Evolutionary conservation across 2,113 vertebrate species (phyloP), one percentile per base, ranked within the genome.

Genomic region (Corythornis madagascariensis): DNA sequence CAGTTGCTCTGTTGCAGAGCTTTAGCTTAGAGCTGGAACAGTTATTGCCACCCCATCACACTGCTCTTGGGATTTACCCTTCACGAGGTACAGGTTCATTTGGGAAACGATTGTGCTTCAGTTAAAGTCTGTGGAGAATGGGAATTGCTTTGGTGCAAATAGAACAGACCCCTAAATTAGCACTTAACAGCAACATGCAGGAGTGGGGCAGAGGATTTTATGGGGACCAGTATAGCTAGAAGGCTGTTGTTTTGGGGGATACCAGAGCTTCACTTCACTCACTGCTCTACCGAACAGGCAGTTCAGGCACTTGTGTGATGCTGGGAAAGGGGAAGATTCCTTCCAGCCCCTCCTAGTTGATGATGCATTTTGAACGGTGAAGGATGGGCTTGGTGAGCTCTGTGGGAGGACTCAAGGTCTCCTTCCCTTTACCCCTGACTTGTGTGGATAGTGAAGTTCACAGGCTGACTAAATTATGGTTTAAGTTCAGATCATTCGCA

Each of bases 251-350:
- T 57, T 47, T 2, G 10, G 17, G 33, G 29, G 15, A 13, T 43
- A 10, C 15, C 6, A 3, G 0, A 9, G n/a, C 28, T 48, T 74
- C 5, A 2, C 59, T 50, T 76, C 38, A 28, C 26, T 22, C n/a
- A 3, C 14, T 12, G 43, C 10, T 26, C 15, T n/a, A 3, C 5
- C 13, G 14, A 42, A n/a, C 3, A 4, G 1, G 1, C 0, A 2
- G 74, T 59, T 35, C 17, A 52, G 76, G 76, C 33, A 28, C 0
- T 1, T 53, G 28, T 55, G 61, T 0, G 6, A 22, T 31, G 53
- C 28, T 73, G 74, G 47, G 33, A 25, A 43, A 56, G 48, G 10
- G 20, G 40, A 19, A n/a, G 38, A 7, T 60, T 63, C 35, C 60
- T 50, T 66, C 86, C 71, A 45, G 50, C 13, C 29, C 31, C 42